A percentile compares a stretch with the other conserved stretches of the same genome.
These are phyloP conservation scores for Lineus longissimus DNA, from an alignment of 1,140 invertebrate genomes.

Conservation along the genomic window DNA sequence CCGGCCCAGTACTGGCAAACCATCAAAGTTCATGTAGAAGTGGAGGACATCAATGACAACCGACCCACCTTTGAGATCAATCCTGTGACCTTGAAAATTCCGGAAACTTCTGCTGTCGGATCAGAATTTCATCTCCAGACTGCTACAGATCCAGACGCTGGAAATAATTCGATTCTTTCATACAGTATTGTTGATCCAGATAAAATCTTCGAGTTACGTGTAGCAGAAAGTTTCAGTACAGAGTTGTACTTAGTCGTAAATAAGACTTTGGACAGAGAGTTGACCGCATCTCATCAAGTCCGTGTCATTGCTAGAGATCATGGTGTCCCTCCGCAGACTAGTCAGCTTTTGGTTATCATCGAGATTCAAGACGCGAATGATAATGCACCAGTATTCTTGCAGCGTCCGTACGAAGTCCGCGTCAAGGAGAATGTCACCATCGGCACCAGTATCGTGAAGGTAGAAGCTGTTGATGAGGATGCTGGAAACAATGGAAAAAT, in stretches of 20 bases:
- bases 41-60: slow-evolving; percentile 86
- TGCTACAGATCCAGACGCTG: slow-evolving; percentile 57
- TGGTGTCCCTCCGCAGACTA: not conserved
- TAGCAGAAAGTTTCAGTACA: slow-evolving; percentile 26
- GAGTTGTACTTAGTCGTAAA: slow-evolving; percentile 17
- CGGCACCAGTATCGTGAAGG: slow-evolving; percentile 75
- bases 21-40: slow-evolving; percentile 36
- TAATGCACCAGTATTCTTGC: slow-evolving; percentile 50
- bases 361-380: slow-evolving; percentile 42
- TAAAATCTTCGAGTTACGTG: slow-evolving; percentile 35
- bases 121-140: slow-evolving; percentile 66
- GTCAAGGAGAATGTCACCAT: slow-evolving; percentile 84
- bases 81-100: slow-evolving; percentile 26
- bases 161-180: slow-evolving; percentile 51
- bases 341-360: slow-evolving; percentile 22
- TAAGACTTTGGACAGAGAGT: not conserved
- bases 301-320: not conserved
- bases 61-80: slow-evolving; percentile 68
- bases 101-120: slow-evolving; percentile 51
- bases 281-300: not conserved
- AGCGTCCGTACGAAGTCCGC: slow-evolving; percentile 55
- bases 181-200: slow-evolving; percentile 37
- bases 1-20: slow-evolving; percentile 25
- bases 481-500: slow-evolving; percentile 40
- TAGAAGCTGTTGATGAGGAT: slow-evolving; percentile 61